phyloP scores from a whole-genome alignment of 2,113 vertebrate genomes.

The Poeciliopsis occidentalis region DNA sequence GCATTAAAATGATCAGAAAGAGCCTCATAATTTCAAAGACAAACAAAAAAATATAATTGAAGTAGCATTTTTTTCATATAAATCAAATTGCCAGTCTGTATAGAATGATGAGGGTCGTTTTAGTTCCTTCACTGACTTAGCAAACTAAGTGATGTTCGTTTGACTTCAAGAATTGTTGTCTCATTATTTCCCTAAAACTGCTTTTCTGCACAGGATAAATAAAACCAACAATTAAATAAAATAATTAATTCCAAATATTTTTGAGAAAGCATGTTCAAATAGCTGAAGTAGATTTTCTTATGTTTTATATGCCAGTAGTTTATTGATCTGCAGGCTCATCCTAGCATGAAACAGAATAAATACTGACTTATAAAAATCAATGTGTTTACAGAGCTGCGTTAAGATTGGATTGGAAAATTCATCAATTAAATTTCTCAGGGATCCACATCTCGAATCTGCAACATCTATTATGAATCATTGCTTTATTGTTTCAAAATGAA shows the following conservation, averaged over 20 bases:
- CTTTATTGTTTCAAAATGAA: background rate
- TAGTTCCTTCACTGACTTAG: no score
- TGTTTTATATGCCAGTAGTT: background rate
- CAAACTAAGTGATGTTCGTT: no score
- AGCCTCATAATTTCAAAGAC: background rate
- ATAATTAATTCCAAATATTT: background rate
- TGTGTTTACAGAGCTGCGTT: slow-evolving; percentile 4
- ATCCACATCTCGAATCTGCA: background rate
- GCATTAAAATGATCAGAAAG: background rate
- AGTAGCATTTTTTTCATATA: background rate
- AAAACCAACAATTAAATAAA: no score
- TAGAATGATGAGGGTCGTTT: no score
- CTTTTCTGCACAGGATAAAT: no score
- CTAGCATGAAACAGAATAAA: slow-evolving; percentile 14
- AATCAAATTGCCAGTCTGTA: no score
- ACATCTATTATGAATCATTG: background rate
- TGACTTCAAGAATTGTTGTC: no score
- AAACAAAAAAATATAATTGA: no score
- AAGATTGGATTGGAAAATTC: slow-evolving; percentile 1
- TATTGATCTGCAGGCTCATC: slow-evolving; percentile 3
- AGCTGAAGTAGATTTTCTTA: background rate
- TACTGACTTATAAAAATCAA: slow-evolving; percentile 2
- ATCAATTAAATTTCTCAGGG: background rate
- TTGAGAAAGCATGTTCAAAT: background rate
- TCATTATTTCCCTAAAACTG: no score